phyloP scores from a whole-genome alignment of 2,113 vertebrate genomes.

The Ochotona princeps region DNA sequence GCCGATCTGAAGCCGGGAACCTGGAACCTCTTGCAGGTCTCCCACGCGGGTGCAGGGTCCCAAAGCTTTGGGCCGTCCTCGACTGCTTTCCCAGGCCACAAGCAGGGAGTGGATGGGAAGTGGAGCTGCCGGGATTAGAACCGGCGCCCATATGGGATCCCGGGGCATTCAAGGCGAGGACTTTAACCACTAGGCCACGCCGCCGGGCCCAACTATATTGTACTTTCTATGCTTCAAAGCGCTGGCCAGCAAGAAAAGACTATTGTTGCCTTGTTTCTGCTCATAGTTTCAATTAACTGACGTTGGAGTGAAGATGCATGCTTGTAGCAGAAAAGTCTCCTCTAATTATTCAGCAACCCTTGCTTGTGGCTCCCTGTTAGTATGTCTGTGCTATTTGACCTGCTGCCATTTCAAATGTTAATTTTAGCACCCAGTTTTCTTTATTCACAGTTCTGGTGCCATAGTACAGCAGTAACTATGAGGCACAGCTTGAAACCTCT shows the following conservation, averaged over 20 bases:
- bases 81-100: too few species aligned
- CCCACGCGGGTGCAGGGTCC: too few species aligned
- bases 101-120: too few species aligned
- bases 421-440: not conserved
- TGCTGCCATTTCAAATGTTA: not conserved
- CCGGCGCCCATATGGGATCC: too few species aligned
- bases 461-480: not conserved
- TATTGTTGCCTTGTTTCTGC: not conserved
- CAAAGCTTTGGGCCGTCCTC: too few species aligned
- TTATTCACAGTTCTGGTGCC: not conserved
- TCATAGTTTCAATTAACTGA: not conserved
- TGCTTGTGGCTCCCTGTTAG: not conserved
- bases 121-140: too few species aligned
- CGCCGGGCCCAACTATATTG: too few species aligned
- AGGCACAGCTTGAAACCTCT: not conserved
- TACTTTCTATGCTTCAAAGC: slow-evolving; percentile 35
- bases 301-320: not conserved
- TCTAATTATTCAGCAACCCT: accelerated
- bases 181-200: too few species aligned
- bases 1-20: too few species aligned
- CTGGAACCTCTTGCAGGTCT: too few species aligned
- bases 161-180: too few species aligned
- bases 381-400: not conserved
- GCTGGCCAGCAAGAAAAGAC: slow-evolving; percentile 1
- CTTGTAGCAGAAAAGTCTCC: not conserved